Evolutionary conservation across 2,113 vertebrate species (phyloP).

Genomic region (Heterotilapia buettikoferi): DNA sequence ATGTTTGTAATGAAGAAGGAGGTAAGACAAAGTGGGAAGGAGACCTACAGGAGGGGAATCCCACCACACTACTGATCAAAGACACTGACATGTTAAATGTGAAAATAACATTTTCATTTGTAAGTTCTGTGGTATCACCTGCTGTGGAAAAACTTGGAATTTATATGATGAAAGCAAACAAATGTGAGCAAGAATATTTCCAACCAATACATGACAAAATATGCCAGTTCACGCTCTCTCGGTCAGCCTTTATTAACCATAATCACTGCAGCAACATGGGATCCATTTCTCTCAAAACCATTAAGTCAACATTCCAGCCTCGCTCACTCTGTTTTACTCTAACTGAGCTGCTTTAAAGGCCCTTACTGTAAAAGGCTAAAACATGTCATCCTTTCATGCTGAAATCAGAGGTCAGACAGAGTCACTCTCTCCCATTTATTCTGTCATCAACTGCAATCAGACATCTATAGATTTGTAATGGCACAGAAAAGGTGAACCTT

Average conservation of each 20-base stretch:
- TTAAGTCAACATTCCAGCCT: constrained; percentile 14
- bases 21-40: neutral
- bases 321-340: neutral
- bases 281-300: constrained; percentile 26
- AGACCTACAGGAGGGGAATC: neutral
- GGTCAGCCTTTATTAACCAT: constrained; percentile 49
- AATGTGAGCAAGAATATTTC: constrained; percentile 7
- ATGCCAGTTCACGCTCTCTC: constrained; percentile 14
- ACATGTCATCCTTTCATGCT: neutral
- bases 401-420: neutral
- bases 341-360: neutral
- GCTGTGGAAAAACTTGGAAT: neutral
- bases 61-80: neutral
- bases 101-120: neutral
- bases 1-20: neutral
- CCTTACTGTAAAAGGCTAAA: neutral
- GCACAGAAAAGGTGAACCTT: neutral
- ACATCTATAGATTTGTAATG: neutral
- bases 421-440: constrained; percentile 15
- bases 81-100: neutral
- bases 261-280: constrained; percentile 47
- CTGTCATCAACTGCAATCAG: constrained; percentile 34
- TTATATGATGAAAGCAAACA: neutral
- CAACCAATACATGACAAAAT: neutral
- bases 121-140: neutral